Conservation (phyloP, 1,140 invertebrate genomes). For the Pinna nobilis region DNA sequence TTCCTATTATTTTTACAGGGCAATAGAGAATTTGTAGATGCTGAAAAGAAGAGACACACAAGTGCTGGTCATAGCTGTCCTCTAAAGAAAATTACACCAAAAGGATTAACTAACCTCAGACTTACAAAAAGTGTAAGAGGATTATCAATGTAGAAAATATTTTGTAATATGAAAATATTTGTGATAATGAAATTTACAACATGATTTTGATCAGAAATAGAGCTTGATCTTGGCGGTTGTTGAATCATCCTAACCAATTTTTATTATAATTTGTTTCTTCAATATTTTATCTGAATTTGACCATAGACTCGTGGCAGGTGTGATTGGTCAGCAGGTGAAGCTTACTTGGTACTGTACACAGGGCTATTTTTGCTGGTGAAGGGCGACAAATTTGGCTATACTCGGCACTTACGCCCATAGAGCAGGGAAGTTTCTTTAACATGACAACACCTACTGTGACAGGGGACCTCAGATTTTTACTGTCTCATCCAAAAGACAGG, state of each 20-base stretch:
- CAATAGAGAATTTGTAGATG: slow-evolving; percentile 53
- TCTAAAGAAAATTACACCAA: slow-evolving; percentile 47
- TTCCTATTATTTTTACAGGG: slow-evolving; percentile 20
- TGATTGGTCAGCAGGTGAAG: too few species aligned
- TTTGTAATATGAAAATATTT: neutral
- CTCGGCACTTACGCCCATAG: too few species aligned
- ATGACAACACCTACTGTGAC: too few species aligned
- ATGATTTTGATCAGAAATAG: too few species aligned
- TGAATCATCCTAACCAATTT: neutral
- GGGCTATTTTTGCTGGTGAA: too few species aligned
- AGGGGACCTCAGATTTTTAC: too few species aligned
- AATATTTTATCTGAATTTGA: neutral
- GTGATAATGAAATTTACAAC: neutral
- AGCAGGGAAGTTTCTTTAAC: too few species aligned
- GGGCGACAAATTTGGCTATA: too few species aligned
- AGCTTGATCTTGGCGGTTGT: neutral
- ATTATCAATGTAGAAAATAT: neutral
- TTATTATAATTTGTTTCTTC: neutral
- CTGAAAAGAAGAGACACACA: slow-evolving; percentile 48
- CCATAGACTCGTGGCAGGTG: too few species aligned
- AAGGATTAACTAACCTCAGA: slow-evolving; percentile 48
- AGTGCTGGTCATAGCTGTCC: slow-evolving; percentile 42
- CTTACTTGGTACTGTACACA: too few species aligned
- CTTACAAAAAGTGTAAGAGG: slow-evolving; percentile 37
- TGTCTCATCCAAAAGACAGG: too few species aligned